These are phyloP conservation scores for Sminthurinus aureus DNA, from an alignment of 2,888 invertebrate species.

Conservation along the genomic window DNA sequence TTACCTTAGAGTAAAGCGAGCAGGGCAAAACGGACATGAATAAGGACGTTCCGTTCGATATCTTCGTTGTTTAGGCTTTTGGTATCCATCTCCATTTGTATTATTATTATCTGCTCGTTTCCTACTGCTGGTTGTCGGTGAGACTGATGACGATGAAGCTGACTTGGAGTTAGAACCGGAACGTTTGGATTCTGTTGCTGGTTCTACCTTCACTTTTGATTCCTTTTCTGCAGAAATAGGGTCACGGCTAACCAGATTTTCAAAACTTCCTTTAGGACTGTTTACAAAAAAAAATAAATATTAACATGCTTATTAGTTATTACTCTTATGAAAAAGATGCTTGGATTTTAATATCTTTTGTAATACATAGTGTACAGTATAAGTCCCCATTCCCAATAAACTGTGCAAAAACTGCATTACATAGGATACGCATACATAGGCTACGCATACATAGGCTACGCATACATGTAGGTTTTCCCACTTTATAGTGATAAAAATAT, in stretches of 20 bases:
- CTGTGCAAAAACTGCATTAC: no score
- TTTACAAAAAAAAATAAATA: no score
- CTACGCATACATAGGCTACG: no score
- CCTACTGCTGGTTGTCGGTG: slow-evolving; percentile 42
- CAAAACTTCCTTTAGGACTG: slow-evolving; percentile 41
- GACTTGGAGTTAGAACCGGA: slow-evolving; percentile 30
- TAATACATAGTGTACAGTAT: no score
- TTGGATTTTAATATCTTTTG: no score
- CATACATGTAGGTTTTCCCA: no score
- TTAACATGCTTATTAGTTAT: no score
- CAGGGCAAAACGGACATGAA: slow-evolving; percentile 88
- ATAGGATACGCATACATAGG: no score
- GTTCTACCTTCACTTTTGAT: slow-evolving; percentile 32
- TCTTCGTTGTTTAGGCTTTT: slow-evolving; percentile 88
- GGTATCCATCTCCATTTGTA: slow-evolving; percentile 47
- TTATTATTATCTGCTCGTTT: slow-evolving; percentile 19
- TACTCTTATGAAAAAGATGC: no score
- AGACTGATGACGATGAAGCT: slow-evolving; percentile 36
- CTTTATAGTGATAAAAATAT: no score
- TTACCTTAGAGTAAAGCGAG: slow-evolving; percentile 83
- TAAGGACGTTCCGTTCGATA: slow-evolving; percentile 91
- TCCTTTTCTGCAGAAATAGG: slow-evolving; percentile 30
- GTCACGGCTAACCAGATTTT: slow-evolving; percentile 38
- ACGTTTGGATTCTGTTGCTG: slow-evolving; percentile 26
- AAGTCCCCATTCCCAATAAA: no score